Evolutionary conservation across 2,113 vertebrate species (phyloP), one percentile per base, ranked within the genome.

Genomic region (Misgurnus mizolepis): DNA sequence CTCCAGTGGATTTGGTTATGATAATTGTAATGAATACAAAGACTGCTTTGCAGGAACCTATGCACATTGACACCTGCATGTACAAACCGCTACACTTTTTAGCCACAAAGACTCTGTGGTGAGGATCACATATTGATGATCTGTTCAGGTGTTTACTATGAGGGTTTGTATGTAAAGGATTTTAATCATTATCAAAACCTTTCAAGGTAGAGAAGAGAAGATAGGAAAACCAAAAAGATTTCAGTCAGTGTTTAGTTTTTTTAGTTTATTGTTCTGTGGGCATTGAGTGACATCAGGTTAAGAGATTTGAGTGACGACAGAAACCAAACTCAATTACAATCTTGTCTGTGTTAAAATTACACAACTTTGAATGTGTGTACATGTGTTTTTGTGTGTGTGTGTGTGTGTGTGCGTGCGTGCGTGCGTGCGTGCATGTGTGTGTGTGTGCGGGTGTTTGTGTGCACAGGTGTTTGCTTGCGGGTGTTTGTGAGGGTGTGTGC

Each of bases 31-130:
- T 78, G 71, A 82, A 87, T 71, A 85, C 79, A 84, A 89, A 88
- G 87, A 86, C 83, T 87, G 76, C 86, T 90, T 85, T 83, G 92
- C 91, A 91, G 92, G 92, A 91, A 91, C 86, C 90, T 93, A 93
- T 94, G 92, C 93, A 93, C 92, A 14, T 14, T 92, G 89, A 91
- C 78, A 84, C 90, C 91, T 93, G 92, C 91, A 87, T 91, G 87
- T 89, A 86, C 84, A 88, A 89, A 88, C 71, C 78, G 71, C 88
- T 88, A 73, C 87, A 17, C 86, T 89, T 91, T 92, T 88, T 89
- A 90, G 86, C 56, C 73, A 67, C 82, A 85, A 86, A 50, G 49
- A 61, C 69, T 11, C 80, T 67, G 86, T 83, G 86, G 90, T 83
- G 78, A 83, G 89, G 91, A 88, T 93, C 91, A 89, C 91, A 91